phyloP scores from a whole-genome alignment of 2,797 vertebrate species.

The Setipinna tenuifilis region DNA sequence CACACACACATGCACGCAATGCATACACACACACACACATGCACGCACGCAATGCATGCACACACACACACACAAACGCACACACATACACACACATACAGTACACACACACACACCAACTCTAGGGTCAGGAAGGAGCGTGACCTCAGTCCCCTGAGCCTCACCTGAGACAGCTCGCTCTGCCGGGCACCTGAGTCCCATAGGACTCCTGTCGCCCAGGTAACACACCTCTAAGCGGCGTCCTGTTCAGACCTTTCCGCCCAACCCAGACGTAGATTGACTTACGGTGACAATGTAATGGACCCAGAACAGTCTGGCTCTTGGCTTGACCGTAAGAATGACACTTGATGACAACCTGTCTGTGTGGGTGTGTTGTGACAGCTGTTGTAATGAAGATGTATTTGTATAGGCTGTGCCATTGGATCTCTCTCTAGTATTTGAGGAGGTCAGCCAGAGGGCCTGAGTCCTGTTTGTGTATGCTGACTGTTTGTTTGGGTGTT shows the following conservation, averaged over 20 bases:
- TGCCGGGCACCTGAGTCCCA: not conserved
- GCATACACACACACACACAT: too few relatives aligned
- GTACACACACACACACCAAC: too few relatives aligned
- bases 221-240: not conserved
- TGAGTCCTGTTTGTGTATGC: not conserved
- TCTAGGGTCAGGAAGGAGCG: not conserved
- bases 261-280: not conserved
- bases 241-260: not conserved
- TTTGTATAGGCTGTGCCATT: not conserved
- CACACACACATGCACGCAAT: not conserved
- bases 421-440: not conserved
- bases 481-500: not conserved
- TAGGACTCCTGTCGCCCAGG: not conserved
- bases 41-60: too few relatives aligned
- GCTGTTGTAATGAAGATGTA: not conserved
- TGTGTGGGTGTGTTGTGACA: not conserved
- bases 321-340: too few relatives aligned
- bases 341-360: not conserved
- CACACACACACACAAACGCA: too few relatives aligned
- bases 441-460: not conserved
- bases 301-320: not conserved
- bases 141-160: not conserved
- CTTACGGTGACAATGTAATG: not conserved
- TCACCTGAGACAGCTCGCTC: not conserved
- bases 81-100: too few relatives aligned